phyloP scores from a whole-genome alignment of 2,888 invertebrate genomes.

The Deilephila elpenor region DNA sequence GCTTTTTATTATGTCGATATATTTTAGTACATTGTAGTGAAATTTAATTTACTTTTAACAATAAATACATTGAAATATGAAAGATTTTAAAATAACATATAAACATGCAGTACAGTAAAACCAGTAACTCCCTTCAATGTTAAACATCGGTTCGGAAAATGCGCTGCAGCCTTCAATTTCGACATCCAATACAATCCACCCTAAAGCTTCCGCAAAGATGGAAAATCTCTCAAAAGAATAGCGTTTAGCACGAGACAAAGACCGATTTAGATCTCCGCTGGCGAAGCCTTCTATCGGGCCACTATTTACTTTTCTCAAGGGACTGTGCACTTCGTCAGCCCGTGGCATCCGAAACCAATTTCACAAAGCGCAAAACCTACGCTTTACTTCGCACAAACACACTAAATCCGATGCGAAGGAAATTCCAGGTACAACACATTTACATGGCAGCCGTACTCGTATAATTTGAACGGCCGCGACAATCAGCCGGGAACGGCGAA shows the following conservation, averaged over 20 bases:
- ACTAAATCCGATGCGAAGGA: slow-evolving; percentile 54
- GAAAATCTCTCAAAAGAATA: slow-evolving; percentile 81
- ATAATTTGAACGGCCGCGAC: slow-evolving; percentile 57
- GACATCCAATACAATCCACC: slow-evolving; percentile 70
- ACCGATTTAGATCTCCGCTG: slow-evolving; percentile 76
- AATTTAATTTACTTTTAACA: neutral
- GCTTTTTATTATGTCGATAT: neutral
- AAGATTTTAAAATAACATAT: neutral
- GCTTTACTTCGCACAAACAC: slow-evolving; percentile 45
- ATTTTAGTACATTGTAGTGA: too few relatives aligned
- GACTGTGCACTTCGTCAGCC: slow-evolving; percentile 66
- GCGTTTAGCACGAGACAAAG: slow-evolving; percentile 81
- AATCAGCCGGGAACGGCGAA: slow-evolving; percentile 49
- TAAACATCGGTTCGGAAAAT: slow-evolving; percentile 52
- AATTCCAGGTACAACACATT: slow-evolving; percentile 57
- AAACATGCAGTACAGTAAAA: neutral
- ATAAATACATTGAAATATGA: neutral
- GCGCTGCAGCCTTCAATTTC: slow-evolving; percentile 64
- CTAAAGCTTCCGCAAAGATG: slow-evolving; percentile 70
- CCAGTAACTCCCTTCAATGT: slow-evolving; percentile 34
- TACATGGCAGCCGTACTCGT: slow-evolving; percentile 52
- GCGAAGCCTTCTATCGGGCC: slow-evolving; percentile 70
- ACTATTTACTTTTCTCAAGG: slow-evolving; percentile 79
- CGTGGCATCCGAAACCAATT: slow-evolving; percentile 64
- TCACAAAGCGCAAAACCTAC: slow-evolving; percentile 63